Conservation (phyloP, 1,140 invertebrate genomes). For the Lerema accius region DNA sequence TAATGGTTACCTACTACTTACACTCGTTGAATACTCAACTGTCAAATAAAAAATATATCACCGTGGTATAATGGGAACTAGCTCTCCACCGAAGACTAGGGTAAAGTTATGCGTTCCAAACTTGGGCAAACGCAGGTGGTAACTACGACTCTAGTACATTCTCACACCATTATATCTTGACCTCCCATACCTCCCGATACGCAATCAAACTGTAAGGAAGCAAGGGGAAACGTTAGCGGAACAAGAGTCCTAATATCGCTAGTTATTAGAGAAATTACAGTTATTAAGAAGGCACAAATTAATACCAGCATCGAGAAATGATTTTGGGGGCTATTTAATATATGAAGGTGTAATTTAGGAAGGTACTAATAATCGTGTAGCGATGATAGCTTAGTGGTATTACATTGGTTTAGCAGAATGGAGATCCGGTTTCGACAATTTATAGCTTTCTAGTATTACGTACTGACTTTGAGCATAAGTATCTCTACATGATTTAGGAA, state of each 20-base stretch:
- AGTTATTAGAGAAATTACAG: slow-evolving; percentile 11
- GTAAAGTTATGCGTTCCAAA: slow-evolving; percentile 25
- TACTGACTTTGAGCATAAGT: too few species aligned
- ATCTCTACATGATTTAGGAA: too few species aligned
- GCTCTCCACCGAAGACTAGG: background rate
- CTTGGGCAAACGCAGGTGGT: slow-evolving; percentile 28
- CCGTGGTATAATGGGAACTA: background rate
- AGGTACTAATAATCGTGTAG: background rate
- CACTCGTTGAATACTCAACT: too few species aligned
- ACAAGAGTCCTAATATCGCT: background rate
- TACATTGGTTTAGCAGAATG: too few species aligned
- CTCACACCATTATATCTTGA: slow-evolving; percentile 10
- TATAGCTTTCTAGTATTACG: too few species aligned
- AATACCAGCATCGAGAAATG: slow-evolving; percentile 5
- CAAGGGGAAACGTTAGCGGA: background rate
- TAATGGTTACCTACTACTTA: too few species aligned
- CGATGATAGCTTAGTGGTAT: background rate
- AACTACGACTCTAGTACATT: slow-evolving; percentile 22
- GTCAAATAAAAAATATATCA: background rate
- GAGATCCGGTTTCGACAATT: too few species aligned
- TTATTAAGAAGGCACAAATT: slow-evolving; percentile 15
- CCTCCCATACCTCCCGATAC: background rate
- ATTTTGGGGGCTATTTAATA: background rate
- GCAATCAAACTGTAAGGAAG: slow-evolving; percentile 10
- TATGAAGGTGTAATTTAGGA: slow-evolving; percentile 1